Evolutionary conservation across 2,888 invertebrate genomes (phyloP).

Genomic region (Mesopsocus fuscifrons): DNA sequence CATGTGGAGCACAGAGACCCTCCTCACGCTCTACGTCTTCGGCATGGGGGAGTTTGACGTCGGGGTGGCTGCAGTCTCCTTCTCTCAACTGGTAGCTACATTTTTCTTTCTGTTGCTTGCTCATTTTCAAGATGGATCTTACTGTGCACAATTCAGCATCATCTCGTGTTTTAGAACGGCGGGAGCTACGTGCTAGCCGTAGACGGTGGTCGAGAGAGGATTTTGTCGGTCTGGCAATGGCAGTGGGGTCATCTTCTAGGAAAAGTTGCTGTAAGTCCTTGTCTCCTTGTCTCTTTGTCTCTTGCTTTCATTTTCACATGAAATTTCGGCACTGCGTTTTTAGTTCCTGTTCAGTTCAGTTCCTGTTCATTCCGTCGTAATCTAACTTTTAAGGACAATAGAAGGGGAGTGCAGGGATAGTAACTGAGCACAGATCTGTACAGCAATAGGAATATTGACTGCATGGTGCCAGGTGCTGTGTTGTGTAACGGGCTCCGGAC

Average conservation of each 20-base stretch:
- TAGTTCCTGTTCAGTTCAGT: no score
- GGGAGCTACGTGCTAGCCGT: slow-evolving; percentile 80
- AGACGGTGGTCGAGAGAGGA: slow-evolving; percentile 75
- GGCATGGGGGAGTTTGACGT: slow-evolving; percentile 80
- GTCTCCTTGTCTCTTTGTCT: no score
- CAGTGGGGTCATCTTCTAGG: slow-evolving; percentile 84
- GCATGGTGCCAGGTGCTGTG: no score
- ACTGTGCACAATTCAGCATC: not conserved
- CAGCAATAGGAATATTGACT: no score
- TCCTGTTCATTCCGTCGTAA: no score
- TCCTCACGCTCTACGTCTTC: slow-evolving; percentile 75
- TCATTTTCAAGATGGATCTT: not conserved
- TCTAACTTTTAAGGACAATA: no score
- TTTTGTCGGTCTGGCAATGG: slow-evolving; percentile 90
- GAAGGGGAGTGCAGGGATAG: no score
- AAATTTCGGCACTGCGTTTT: not conserved
- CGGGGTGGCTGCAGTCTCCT: slow-evolving; percentile 73
- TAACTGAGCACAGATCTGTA: no score
- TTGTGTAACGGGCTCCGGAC: no score
- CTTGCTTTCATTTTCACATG: not conserved
- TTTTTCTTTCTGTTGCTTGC: not conserved
- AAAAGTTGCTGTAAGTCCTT: slow-evolving; percentile 67
- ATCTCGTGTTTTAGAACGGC: slow-evolving; percentile 43
- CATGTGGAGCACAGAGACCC: slow-evolving; percentile 79
- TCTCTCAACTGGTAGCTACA: slow-evolving; percentile 57